These are phyloP conservation scores for Poeciliopsis presidionis DNA, from an alignment of 2,797 vertebrate species.

Conservation along the genomic window DNA sequence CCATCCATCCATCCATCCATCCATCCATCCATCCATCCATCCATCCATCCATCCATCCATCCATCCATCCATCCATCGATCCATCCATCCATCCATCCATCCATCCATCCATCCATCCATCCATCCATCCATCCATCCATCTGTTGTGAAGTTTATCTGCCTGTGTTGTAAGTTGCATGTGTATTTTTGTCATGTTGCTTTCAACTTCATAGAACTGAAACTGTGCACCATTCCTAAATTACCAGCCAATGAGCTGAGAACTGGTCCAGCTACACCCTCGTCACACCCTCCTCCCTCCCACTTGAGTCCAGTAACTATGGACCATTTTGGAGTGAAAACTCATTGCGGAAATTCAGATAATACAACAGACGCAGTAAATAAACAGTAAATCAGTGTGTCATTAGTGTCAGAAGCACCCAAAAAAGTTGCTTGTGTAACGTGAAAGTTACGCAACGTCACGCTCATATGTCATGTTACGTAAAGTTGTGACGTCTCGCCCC, in stretches of 20 bases:
- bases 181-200: constrained; percentile 15
- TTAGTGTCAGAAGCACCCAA: not conserved
- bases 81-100: not conserved
- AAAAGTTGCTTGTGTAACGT: constrained; percentile 7
- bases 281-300: not conserved
- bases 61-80: too few relatives aligned
- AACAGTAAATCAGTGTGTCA: not conserved
- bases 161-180: not conserved
- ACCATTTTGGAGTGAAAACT: constrained; percentile 54
- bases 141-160: not conserved
- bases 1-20: not conserved
- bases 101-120: too few relatives aligned
- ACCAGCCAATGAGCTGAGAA: constrained; percentile 48
- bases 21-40: not conserved
- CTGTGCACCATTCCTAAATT: constrained; percentile 35
- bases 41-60: not conserved
- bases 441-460: constrained; percentile 21
- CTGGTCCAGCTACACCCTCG: constrained; percentile 23
- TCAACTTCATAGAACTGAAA: constrained; percentile 4
- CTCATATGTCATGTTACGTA: not conserved
- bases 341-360: accelerated
- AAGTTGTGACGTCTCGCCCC: constrained; percentile 48
- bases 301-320: not conserved
- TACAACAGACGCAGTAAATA: not conserved
- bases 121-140: not conserved